phyloP scores from a whole-genome alignment of 23 tunicate species.

The Clavelina lepadiformis region DNA sequence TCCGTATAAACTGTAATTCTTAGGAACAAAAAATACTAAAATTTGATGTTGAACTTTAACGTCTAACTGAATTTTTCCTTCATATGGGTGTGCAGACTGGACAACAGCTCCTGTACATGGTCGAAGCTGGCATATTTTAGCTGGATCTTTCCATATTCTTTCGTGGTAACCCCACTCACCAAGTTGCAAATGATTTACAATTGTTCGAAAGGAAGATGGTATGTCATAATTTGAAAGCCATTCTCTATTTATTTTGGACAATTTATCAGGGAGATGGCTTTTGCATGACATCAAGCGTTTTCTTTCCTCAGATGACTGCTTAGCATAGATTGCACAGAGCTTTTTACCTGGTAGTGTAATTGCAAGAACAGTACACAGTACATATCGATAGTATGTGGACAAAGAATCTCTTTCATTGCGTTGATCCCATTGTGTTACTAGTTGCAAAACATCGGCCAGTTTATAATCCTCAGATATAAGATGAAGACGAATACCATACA shows the following conservation, averaged over 20 bases:
- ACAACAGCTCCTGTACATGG: constrained; percentile 48
- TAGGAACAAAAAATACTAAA: constrained; percentile 30
- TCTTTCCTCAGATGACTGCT: not conserved
- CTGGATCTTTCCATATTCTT: constrained; percentile 27
- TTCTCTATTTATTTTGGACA: not conserved
- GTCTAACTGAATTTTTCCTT: constrained; percentile 39
- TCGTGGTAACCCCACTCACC: constrained; percentile 42
- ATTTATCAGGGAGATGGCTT: not conserved
- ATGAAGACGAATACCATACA: constrained; percentile 53
- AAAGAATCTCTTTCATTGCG: constrained; percentile 41
- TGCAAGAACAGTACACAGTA: constrained; percentile 29
- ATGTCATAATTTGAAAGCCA: constrained; percentile 20
- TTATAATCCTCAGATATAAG: not conserved
- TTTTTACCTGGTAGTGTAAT: constrained; percentile 23
- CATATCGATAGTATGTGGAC: constrained; percentile 50
- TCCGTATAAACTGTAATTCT: constrained; percentile 20
- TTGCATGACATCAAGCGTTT: not conserved
- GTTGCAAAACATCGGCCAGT: constrained; percentile 18
- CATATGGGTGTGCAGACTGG: constrained; percentile 3
- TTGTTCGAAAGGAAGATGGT: constrained; percentile 26
- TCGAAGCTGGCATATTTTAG: constrained; percentile 1
- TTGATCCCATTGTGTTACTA: constrained; percentile 29
- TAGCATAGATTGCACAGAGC: constrained; percentile 1
- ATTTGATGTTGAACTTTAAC: constrained; percentile 5
- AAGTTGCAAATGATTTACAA: constrained; percentile 5